Evolutionary conservation across 2,888 invertebrate species (phyloP), one percentile per base, ranked within the genome.

Genomic region (Prionchulus punctatus): DNA sequence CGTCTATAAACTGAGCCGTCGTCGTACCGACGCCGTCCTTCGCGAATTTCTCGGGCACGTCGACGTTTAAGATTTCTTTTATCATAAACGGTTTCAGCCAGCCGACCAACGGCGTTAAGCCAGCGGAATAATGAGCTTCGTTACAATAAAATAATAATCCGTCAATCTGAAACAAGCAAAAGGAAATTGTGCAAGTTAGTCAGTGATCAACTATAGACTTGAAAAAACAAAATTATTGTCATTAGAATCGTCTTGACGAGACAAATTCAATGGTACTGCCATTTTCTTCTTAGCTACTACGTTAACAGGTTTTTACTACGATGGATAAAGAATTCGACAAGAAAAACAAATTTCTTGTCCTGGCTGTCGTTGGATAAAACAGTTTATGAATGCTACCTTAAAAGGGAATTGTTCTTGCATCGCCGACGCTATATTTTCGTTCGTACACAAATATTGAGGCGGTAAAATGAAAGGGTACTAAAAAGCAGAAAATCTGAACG

Each of bases 61-160:
- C 42, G 12, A 67, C 63, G 12, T 58, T 50, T 25, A 67, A 58
- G 53, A 67, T 60, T 47, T 67, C 68, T 1, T 66, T 65, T 21
- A 70, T 51, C 70, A 70, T 70, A 62, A 65, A 70, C 21, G 70
- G 70, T 56, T 83, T 88, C 1, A 96, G 75, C 94, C 94, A 96
- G 1, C 84, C 83, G 1, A 92, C 88, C 7, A 96, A 73, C 0
- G 94, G 91, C 0, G 89, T 87, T 52, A 78, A 73, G 1, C 87
- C 88, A 54, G 81, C 76, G 4, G 79, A 78, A 68, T 96, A 96
- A 63, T 82, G 81, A 0, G 82, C 81, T 59, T 81, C 77, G 64
- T 83, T 84, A 72, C 94, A 90, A 72, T 85, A 96, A 74, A 96
- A 94, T 55, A 94, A 74, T 42, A 91, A 70, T 0, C 96, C 96